A percentile compares a stretch with the other conserved stretches of the same genome.
These are phyloP conservation scores for Apaloderma vittatum DNA, from an alignment of 2,113 vertebrate genomes.

Conservation along the genomic window DNA sequence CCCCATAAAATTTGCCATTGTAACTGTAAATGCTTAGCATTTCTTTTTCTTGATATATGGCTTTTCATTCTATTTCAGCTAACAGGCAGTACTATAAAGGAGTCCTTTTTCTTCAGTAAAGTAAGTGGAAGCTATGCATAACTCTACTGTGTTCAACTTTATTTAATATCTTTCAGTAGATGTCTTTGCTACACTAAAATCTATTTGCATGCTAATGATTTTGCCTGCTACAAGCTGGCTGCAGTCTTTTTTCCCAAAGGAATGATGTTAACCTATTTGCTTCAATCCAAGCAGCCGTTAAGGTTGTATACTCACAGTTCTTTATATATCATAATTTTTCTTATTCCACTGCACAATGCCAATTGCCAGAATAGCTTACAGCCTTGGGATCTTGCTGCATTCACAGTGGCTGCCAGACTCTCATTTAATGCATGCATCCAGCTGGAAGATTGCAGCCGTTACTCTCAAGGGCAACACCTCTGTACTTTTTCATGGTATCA, in stretches of 20 bases:
- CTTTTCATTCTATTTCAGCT: slow-evolving; percentile 8
- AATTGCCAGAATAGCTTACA: background rate
- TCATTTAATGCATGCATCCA: background rate
- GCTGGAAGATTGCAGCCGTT: background rate
- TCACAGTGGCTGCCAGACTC: background rate
- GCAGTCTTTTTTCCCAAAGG: background rate
- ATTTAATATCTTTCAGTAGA: slow-evolving; percentile 1
- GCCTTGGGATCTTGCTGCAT: background rate
- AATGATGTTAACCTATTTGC: background rate
- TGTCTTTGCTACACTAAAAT: background rate
- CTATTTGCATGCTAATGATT: background rate
- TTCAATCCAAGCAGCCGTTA: background rate
- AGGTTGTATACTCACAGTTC: background rate
- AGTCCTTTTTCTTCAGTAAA: background rate
- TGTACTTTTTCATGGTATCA: background rate
- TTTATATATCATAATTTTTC: background rate
- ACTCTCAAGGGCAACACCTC: background rate
- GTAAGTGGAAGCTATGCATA: background rate
- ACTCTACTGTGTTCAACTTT: background rate
- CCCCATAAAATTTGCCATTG: background rate
- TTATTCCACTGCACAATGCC: background rate
- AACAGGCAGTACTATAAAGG: background rate
- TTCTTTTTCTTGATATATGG: background rate
- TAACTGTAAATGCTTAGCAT: background rate
- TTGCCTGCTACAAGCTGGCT: background rate